Percentiles rank a stretch among this genome's conserved stretches.
Conservation (phyloP, 2,888 invertebrate species). For the Adelognathus sp. region DNA sequence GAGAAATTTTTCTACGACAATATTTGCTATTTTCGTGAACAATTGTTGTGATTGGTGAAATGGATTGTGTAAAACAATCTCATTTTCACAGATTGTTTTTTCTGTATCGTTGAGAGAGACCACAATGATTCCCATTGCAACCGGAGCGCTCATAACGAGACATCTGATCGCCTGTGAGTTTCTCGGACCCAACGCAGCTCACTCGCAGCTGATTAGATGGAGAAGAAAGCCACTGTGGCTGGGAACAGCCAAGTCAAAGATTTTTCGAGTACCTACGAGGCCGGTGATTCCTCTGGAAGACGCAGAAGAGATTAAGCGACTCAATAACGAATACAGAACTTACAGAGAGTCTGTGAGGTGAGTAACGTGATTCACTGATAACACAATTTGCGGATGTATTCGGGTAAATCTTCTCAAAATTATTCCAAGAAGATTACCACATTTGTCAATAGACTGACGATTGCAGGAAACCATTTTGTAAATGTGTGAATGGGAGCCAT, state of each 20-base stretch:
- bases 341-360: constrained; percentile 83
- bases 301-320: constrained; percentile 84
- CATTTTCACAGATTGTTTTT: background rate
- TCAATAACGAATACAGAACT: constrained; percentile 88
- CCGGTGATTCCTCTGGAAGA: constrained; percentile 86
- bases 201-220: constrained; percentile 82
- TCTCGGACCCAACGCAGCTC: constrained; percentile 53
- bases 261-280: constrained; percentile 87
- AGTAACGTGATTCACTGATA: constrained; percentile 57
- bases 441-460: no score
- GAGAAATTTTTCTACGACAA: background rate
- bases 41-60: background rate
- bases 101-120: background rate
- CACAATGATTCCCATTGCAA: constrained; percentile 42
- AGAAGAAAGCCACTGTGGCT: constrained; percentile 91
- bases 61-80: background rate
- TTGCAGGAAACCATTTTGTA: no score
- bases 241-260: constrained; percentile 90
- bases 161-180: constrained; percentile 43
- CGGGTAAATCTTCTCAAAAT: no score
- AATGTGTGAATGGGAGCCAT: no score
- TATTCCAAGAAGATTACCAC: no score
- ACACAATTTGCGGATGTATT: background rate
- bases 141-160: constrained; percentile 44
- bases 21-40: background rate